Evolutionary conservation across 2,113 vertebrate species (phyloP).

Genomic region (Stigmatopora nigra): DNA sequence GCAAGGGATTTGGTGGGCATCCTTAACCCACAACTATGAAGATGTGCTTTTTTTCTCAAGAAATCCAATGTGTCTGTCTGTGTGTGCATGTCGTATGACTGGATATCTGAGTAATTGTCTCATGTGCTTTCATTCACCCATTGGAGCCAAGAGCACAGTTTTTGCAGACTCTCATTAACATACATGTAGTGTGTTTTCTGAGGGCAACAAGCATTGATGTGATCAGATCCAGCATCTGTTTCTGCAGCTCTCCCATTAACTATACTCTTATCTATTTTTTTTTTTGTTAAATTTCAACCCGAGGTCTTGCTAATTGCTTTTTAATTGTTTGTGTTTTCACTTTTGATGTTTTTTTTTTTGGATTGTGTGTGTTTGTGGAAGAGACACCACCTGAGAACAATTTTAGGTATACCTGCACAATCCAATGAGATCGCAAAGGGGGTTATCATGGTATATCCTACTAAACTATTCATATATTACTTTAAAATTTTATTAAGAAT

Average conservation of each 20-base stretch:
- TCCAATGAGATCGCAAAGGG: not conserved
- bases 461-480: too few species aligned
- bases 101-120: conserved; percentile 6
- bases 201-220: conserved; percentile 1
- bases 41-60: conserved; percentile 36
- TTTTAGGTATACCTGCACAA: not conserved
- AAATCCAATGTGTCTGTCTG: conserved; percentile 9
- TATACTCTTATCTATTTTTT: not conserved
- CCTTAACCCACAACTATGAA: conserved; percentile 51
- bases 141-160: not conserved
- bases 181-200: conserved; percentile 3
- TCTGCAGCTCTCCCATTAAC: conserved; percentile 6
- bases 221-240: conserved; percentile 4
- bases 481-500: too few species aligned
- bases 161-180: conserved; percentile 1
- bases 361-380: not conserved
- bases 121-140: not conserved
- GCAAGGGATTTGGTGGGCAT: conserved; percentile 58
- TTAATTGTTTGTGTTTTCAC: conserved; percentile 2
- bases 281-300: conserved; percentile 5
- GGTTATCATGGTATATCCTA: too few species aligned
- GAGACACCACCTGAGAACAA: not conserved
- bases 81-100: not conserved
- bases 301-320: not conserved
- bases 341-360: not conserved